Evolutionary conservation across 2,888 invertebrate species (phyloP), one percentile per base, ranked within the genome.

Genomic region (Pseudeuparius sepicola): DNA sequence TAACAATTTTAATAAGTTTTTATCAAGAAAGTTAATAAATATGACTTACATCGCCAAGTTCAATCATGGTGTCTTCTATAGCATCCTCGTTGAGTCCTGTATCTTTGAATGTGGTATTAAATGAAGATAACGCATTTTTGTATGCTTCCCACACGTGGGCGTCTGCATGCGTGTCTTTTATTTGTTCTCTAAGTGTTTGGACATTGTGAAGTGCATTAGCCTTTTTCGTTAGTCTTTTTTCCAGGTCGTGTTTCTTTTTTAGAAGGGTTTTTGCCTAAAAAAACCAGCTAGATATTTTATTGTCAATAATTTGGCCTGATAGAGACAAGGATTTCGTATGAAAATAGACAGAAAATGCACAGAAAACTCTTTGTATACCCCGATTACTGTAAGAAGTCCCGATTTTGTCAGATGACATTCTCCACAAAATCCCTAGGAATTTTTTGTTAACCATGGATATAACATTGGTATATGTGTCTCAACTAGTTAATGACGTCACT

Each of bases 21-120:
- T 16, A 17, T 3, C 11, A 24, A 27, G 17, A 14, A 14, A n/a
- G n/a, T n/a, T n/a, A n/a, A n/a, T n/a, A n/a, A n/a, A n/a, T n/a
- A n/a, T n/a, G n/a, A n/a, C n/a, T n/a, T 51, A 81, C 79, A 50
- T 85, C 84, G 50, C 73, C 72, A 31, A 86, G 63, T 46, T 84
- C 75, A 25, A 78, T 71, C 68, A 86, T 75, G 0, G 83, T 73
- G 45, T 83, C 75, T 46, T 71, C 70, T 0, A 81, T 80, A 3
- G 67, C 64, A 31, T 81, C 77, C 48, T 80, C 78, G n/a, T 71
- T 71, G 2, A 85, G 54, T 1, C 73, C 76, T 2, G 68, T 68
- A 3, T 71, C 71, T 30, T 73, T 72, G 48, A 80, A 71, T 2
- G 70, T 68, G 2, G 63, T 65, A 50, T 80, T 78, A 54, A 87